Conservation (phyloP, 2,113 vertebrate species). For the Nettapus auritus region DNA sequence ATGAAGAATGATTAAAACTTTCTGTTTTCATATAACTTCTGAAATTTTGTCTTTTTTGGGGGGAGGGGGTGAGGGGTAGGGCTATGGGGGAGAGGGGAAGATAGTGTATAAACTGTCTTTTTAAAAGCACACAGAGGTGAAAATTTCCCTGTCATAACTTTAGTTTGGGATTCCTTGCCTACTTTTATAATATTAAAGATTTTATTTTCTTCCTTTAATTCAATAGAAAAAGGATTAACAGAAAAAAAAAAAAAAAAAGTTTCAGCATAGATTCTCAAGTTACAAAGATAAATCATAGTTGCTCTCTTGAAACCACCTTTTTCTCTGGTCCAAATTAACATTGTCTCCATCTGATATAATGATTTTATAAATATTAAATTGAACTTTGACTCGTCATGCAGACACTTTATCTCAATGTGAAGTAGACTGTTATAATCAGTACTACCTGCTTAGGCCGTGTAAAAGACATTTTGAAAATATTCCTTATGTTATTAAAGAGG, state of each 20-base stretch:
- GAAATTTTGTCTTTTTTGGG: neutral
- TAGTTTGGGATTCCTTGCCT: neutral
- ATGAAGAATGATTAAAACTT: neutral
- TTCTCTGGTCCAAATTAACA: neutral
- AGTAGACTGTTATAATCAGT: neutral
- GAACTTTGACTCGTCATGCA: neutral
- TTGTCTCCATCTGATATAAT: neutral
- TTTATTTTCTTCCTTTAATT: neutral
- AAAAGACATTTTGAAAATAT: neutral
- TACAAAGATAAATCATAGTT: neutral
- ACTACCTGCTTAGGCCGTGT: neutral
- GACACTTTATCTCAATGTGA: neutral
- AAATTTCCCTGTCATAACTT: neutral
- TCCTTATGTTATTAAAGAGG: neutral
- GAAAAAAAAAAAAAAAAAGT: neutral
- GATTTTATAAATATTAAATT: neutral
- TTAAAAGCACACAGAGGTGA: neutral
- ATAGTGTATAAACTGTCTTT: neutral
- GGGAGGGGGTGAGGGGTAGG: no score
- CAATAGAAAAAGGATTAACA: neutral
- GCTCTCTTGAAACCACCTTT: neutral
- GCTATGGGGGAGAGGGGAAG: neutral
- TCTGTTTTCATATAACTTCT: neutral
- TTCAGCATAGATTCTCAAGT: rapidly evolving
- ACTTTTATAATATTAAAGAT: neutral